Evolutionary conservation across 2,113 vertebrate genomes (phyloP), one percentile per base, ranked within the genome.

Genomic region (Mesoclemmys tuberculata): DNA sequence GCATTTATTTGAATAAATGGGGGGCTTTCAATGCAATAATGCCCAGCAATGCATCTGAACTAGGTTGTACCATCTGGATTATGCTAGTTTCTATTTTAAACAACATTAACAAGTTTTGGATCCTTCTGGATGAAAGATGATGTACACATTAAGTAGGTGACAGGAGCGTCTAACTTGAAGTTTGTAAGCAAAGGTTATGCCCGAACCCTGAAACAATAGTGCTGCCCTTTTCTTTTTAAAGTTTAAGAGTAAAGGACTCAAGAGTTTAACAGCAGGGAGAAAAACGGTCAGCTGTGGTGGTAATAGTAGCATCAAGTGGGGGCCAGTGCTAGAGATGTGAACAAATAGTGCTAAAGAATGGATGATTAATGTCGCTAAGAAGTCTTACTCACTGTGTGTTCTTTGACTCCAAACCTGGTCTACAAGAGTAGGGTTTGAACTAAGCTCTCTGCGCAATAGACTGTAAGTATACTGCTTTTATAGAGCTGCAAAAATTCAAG

Each of bases 321-420:
- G 91, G 89, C 94, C 82, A 89, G 77, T 91, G n/a, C 92, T 85
- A 88, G 93, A 87, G 41, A 78, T 86, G 38, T 91, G 89, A 96
- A 92, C 94, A 87, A 95, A 93, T 93, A 94, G 88, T 64, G 31
- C 54, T 86, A 86, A 96, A 96, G 94, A 89, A 93, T 75, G 93
- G 92, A 91, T 94, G 89, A 91, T 88, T 95, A 87, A 90, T 95
- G 93, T 96, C 95, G 92, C 82, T 94, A 95, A 94, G 90, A 81
- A 90, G 94, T 97, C 77, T 93, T 61, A 93, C 96, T 93, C 95
- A 92, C 74, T 94, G 78, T 92, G 89, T 93, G 84, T 6, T 80
- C 96, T 94, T 82, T 91, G 87, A 92, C 79, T 90, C 54, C 87
- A 90, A 86, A 82, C 12, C 44, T 86, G 22, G 38, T 54, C 44